Evolutionary conservation across 2,888 invertebrate genomes (phyloP).

Genomic region (Therioaphis trifolii): DNA sequence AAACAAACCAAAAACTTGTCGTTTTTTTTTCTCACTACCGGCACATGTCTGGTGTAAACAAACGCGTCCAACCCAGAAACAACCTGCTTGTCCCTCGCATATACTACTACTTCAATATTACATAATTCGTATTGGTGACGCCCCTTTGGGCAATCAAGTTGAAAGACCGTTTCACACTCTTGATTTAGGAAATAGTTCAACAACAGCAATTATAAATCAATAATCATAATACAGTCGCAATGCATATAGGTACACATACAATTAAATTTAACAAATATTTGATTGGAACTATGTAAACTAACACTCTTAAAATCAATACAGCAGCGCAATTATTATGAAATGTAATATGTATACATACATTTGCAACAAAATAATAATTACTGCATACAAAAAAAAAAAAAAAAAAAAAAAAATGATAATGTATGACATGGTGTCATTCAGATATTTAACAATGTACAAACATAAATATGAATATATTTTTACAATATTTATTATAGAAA

Average conservation of each 20-base stretch:
- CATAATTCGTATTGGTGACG: conserved; percentile 30
- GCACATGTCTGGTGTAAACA: not conserved
- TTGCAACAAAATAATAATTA: too few species aligned
- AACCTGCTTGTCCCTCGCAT: not conserved
- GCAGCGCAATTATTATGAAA: not conserved
- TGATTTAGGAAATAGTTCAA: conserved; percentile 18
- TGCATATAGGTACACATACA: not conserved
- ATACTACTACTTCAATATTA: too few species aligned
- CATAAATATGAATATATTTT: too few species aligned
- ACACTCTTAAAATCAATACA: not conserved
- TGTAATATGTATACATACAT: not conserved
- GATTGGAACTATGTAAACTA: not conserved
- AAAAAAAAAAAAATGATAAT: too few species aligned
- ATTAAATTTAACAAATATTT: conserved; percentile 21
- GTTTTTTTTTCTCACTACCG: conserved; percentile 4
- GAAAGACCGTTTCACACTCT: conserved; percentile 18
- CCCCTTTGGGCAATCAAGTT: conserved; percentile 43
- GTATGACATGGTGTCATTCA: too few species aligned
- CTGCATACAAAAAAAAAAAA: conserved; percentile 3
- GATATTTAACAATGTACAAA: too few species aligned
- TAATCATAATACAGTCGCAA: not conserved
- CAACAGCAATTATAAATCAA: conserved; percentile 16
- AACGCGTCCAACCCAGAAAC: not conserved
- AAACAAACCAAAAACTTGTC: conserved; percentile 36
- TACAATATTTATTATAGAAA: too few species aligned